A percentile compares a stretch with the other conserved stretches of the same genome.
phyloP scores from a whole-genome alignment of 2,888 invertebrate genomes.

The Ctenicera cuprea region DNA sequence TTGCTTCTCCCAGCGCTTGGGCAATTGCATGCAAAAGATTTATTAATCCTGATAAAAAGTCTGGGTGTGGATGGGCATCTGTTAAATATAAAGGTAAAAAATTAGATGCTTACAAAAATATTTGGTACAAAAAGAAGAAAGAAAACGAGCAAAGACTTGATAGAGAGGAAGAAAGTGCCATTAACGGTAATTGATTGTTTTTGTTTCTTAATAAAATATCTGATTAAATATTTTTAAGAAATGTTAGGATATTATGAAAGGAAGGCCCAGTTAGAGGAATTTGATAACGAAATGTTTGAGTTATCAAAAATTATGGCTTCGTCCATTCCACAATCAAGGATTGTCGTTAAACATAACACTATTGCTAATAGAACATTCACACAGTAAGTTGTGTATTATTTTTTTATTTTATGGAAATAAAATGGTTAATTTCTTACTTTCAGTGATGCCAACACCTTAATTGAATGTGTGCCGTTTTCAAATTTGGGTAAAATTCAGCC shows the following conservation, averaged over 20 bases:
- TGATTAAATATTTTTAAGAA: slow-evolving; percentile 15
- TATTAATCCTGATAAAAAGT: slow-evolving; percentile 93
- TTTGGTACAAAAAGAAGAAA: slow-evolving; percentile 83
- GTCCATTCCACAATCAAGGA: slow-evolving; percentile 74
- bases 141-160: slow-evolving; percentile 68
- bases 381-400: slow-evolving; percentile 81
- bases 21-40: slow-evolving; percentile 94
- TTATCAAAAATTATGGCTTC: slow-evolving; percentile 48
- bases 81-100: slow-evolving; percentile 92
- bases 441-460: slow-evolving; percentile 92
- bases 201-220: background rate
- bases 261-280: slow-evolving; percentile 41
- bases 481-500: slow-evolving; percentile 94
- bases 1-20: slow-evolving; percentile 94
- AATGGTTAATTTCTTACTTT: background rate
- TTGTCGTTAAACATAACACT: slow-evolving; percentile 85
- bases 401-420: no score
- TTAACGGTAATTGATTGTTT: slow-evolving; percentile 50
- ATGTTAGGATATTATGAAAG: slow-evolving; percentile 32
- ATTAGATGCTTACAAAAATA: slow-evolving; percentile 90
- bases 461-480: slow-evolving; percentile 92
- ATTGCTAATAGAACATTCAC: slow-evolving; percentile 84
- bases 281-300: slow-evolving; percentile 46
- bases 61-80: slow-evolving; percentile 95
- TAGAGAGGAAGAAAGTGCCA: slow-evolving; percentile 63